These are phyloP conservation scores for Campopleginae sp. DNA, from an alignment of 2,888 invertebrate genomes.

Conservation along the genomic window DNA sequence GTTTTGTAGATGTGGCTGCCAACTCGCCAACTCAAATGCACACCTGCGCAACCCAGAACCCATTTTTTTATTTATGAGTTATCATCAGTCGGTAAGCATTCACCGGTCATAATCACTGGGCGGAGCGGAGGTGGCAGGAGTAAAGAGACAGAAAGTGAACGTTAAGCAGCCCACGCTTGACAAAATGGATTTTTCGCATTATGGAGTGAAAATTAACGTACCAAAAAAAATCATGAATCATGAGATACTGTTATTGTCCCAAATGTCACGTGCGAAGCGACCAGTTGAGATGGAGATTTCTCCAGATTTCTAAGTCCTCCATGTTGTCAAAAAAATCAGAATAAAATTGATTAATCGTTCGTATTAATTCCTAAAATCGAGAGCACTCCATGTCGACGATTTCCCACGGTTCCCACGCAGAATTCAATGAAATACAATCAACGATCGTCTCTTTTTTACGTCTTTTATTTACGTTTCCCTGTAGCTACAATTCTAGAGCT, in stretches of 20 bases:
- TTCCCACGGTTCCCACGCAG: neutral
- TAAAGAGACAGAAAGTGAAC: slow-evolving; percentile 54
- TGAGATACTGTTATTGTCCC: neutral
- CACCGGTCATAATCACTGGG: no score
- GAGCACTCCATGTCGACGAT: neutral
- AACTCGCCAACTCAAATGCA: neutral
- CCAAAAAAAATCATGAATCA: neutral
- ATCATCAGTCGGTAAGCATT: slow-evolving; percentile 9
- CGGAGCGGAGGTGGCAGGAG: no score
- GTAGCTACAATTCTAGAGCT: slow-evolving; percentile 54
- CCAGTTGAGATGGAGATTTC: neutral
- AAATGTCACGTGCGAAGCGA: neutral
- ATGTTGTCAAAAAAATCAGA: neutral
- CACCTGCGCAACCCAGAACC: slow-evolving; percentile 6
- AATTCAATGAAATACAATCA: slow-evolving; percentile 16
- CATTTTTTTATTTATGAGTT: slow-evolving; percentile 10
- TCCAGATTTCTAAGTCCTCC: neutral
- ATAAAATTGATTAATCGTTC: neutral
- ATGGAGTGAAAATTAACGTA: neutral
- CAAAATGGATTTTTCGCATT: neutral
- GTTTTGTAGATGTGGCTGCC: slow-evolving; percentile 10
- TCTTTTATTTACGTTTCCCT: slow-evolving; percentile 33
- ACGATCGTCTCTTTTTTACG: slow-evolving; percentile 27
- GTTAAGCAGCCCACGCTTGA: slow-evolving; percentile 33
- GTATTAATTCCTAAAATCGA: neutral